These are phyloP conservation scores for Premnoplex brunnescens DNA, from an alignment of 2,797 vertebrate genomes.

Conservation along the genomic window DNA sequence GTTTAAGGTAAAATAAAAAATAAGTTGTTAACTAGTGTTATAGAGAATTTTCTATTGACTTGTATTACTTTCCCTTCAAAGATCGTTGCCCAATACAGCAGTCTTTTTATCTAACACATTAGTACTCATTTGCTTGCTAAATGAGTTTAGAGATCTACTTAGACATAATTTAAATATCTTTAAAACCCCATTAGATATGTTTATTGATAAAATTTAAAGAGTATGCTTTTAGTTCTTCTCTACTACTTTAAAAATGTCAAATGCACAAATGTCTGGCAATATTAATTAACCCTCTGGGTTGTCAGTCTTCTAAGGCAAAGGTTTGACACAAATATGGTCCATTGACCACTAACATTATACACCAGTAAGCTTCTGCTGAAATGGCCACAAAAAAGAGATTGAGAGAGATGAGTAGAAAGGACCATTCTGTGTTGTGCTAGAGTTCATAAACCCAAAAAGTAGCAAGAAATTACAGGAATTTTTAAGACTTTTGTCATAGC, in stretches of 20 bases:
- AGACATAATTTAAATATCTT: constrained; percentile 72
- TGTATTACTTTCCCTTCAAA: constrained; percentile 58
- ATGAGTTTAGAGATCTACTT: constrained; percentile 71
- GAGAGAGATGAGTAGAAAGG: not conserved
- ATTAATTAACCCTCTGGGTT: not conserved
- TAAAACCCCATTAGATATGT: constrained; percentile 72
- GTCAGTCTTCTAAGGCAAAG: not conserved
- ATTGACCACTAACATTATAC: not conserved
- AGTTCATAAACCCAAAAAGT: not conserved
- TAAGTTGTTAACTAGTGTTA: constrained; percentile 64
- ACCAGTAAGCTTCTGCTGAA: not conserved
- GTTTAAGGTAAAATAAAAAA: constrained; percentile 23
- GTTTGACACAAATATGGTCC: not conserved
- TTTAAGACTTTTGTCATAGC: not conserved
- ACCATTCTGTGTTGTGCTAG: not conserved
- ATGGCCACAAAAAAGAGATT: not conserved
- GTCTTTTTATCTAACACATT: constrained; percentile 61
- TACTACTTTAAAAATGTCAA: not conserved
- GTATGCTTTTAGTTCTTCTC: constrained; percentile 21
- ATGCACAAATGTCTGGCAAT: not conserved
- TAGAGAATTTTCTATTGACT: constrained; percentile 71
- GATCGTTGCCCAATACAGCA: constrained; percentile 72
- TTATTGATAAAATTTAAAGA: constrained; percentile 63
- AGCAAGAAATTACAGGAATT: not conserved
- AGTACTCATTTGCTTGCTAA: constrained; percentile 72